Base-by-base conservation (phyloP, 2,888 invertebrate genomes). In the Perizoma affinitatum region DNA sequence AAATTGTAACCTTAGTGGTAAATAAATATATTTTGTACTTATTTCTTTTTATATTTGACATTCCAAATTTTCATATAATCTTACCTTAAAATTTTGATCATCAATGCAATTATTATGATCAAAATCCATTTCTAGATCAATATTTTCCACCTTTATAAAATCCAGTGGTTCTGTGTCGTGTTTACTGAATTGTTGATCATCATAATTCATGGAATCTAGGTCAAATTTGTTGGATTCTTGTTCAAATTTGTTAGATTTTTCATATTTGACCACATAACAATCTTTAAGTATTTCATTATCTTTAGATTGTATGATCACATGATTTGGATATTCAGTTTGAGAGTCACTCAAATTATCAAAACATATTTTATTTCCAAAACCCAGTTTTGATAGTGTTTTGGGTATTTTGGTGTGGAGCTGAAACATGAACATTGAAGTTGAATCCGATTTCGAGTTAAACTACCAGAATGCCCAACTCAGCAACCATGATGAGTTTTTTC, bases 81-180 rank as follows among this genome's bases (percentile, higher is more conserved):
- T 36, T 35, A 48, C 43, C 51, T 58, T 61, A 0, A 40, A 36
- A 11, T 61, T 43, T 22, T 47, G 22, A 55, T 51, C 34, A 46
- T n/a, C n/a, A 46, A 8, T 1, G 4, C 7, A 35, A 46, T 46
- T 9, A 46, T 34, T 6, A 48, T 48, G 35, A 46, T 49, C 49
- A 49, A 11, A 1, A n/a, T 47, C 51, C 38, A 22, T 38, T 52
- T 46, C 54, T 5, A 40, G 33, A 46, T 50, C 40, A 54, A 8
- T 5, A 46, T 54, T 45, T 45, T 63, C 63, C 5, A 63, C 44
- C 33, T 58, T 63, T 7, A 63, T 42, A 35, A 63, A 63, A 11
- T 58, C 55, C 4, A 63, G 10, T 2, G 63, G 63, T 22, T 58
- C 48, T 34, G 41, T 52, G 0, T 36, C 45, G 33, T 48, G 5